Conservation (phyloP, 1,140 invertebrate species). For the Phocides pigmalion region DNA sequence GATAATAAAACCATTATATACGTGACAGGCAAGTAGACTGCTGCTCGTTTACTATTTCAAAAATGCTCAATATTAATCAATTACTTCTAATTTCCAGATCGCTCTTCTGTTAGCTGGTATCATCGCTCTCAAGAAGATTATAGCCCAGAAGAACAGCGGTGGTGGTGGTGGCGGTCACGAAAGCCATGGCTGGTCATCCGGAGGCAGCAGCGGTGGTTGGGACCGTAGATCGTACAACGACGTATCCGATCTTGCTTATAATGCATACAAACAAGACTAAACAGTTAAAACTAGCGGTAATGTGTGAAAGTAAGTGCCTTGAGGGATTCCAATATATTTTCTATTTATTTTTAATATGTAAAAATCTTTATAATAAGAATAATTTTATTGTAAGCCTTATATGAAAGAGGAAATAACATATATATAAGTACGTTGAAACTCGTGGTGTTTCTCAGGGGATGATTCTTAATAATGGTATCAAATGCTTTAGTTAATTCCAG, state of each 20-base stretch:
- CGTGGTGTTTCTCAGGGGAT: background rate
- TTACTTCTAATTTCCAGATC: constrained; percentile 79
- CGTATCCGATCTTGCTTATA: constrained; percentile 89
- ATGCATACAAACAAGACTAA: constrained; percentile 81
- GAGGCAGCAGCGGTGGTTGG: constrained; percentile 85
- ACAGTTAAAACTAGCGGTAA: background rate
- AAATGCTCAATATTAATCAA: constrained; percentile 1
- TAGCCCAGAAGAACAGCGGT: constrained; percentile 86
- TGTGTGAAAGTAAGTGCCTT: background rate
- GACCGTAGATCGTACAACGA: constrained; percentile 75
- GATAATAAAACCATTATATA: no score
- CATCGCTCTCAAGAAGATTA: constrained; percentile 91
- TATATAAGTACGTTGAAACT: background rate
- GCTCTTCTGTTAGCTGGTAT: constrained; percentile 90
- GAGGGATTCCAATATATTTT: constrained; percentile 1
- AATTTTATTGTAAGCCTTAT: background rate
- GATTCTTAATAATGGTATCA: constrained; percentile 5
- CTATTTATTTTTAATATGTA: constrained; percentile 1
- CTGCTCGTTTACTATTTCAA: background rate
- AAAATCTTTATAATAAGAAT: background rate
- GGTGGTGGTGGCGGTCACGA: constrained; percentile 81
- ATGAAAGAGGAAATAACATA: background rate
- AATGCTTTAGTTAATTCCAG: constrained; percentile 15
- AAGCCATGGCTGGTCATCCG: constrained; percentile 83
- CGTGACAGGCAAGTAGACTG: no score